These are phyloP conservation scores for Nothoprocta perdicaria DNA, from an alignment of 2,113 vertebrate species.

Conservation along the genomic window DNA sequence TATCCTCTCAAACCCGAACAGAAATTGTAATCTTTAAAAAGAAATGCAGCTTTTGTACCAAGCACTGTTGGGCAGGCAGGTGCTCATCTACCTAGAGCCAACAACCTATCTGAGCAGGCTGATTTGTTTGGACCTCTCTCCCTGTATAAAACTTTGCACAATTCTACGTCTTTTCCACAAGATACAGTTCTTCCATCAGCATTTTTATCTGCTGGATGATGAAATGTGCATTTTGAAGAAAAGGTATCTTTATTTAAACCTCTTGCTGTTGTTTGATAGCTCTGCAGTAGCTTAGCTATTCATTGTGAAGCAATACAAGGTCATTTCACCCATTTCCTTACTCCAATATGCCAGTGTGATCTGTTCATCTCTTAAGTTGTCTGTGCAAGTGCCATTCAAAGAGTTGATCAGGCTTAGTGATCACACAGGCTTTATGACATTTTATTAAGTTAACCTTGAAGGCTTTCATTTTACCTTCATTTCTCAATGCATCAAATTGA, in stretches of 20 bases:
- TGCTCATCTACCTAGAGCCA: neutral
- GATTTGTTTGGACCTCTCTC: neutral
- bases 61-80: neutral
- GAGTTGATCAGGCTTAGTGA: neutral
- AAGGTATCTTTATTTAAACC: neutral
- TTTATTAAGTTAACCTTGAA: neutral
- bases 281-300: neutral
- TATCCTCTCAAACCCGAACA: neutral
- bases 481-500: neutral
- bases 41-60: neutral
- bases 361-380: neutral
- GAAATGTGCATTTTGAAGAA: neutral
- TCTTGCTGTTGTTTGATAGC: neutral
- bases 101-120: neutral
- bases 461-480: neutral
- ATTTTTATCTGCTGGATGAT: neutral
- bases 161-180: neutral
- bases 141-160: neutral
- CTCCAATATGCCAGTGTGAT: neutral
- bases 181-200: neutral
- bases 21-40: neutral
- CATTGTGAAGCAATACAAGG: neutral
- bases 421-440: neutral
- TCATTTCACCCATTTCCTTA: neutral
- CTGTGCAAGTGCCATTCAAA: constrained; percentile 11